Percentiles rank a stretch among this genome's conserved stretches.
Evolutionary conservation across 2,888 invertebrate genomes (phyloP).

Genomic region (Copidosoma aretas): DNA sequence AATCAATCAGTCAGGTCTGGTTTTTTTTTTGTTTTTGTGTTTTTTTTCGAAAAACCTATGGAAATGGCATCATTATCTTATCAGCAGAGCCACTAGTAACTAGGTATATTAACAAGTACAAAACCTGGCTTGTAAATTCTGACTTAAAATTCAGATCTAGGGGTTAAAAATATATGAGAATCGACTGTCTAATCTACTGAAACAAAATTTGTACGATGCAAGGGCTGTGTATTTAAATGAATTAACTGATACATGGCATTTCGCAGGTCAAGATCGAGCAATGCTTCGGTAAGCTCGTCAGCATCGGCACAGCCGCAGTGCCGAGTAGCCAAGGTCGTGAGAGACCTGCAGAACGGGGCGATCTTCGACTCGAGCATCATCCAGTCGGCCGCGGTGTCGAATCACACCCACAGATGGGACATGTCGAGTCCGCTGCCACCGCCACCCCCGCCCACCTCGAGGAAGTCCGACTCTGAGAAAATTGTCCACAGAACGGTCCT

Average conservation of each 20-base stretch:
- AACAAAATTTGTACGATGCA: too few species aligned
- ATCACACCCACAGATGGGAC: constrained; percentile 59
- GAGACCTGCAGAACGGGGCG: constrained; percentile 65
- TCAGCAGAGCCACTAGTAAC: too few species aligned
- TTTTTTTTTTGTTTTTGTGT: too few species aligned
- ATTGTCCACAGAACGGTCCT: constrained; percentile 86
- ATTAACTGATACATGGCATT: not conserved
- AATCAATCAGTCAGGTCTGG: too few species aligned
- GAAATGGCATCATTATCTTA: too few species aligned
- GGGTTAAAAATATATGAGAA: too few species aligned
- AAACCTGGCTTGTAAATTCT: too few species aligned
- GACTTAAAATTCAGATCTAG: too few species aligned
- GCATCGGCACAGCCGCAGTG: constrained; percentile 56
- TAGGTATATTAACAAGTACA: too few species aligned
- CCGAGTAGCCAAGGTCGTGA: constrained; percentile 64
- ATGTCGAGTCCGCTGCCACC: constrained; percentile 59
- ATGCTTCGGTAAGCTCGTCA: constrained; percentile 34
- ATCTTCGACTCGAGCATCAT: constrained; percentile 61
- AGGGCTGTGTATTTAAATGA: too few species aligned
- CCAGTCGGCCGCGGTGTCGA: constrained; percentile 10
- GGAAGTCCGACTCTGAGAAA: constrained; percentile 59
- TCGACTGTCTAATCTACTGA: too few species aligned
- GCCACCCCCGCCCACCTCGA: constrained; percentile 58
- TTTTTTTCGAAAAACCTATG: too few species aligned
- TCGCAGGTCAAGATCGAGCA: constrained; percentile 35